phyloP scores from a whole-genome alignment of 1,140 invertebrate species.

The Pseudomyrmex sp. region DNA sequence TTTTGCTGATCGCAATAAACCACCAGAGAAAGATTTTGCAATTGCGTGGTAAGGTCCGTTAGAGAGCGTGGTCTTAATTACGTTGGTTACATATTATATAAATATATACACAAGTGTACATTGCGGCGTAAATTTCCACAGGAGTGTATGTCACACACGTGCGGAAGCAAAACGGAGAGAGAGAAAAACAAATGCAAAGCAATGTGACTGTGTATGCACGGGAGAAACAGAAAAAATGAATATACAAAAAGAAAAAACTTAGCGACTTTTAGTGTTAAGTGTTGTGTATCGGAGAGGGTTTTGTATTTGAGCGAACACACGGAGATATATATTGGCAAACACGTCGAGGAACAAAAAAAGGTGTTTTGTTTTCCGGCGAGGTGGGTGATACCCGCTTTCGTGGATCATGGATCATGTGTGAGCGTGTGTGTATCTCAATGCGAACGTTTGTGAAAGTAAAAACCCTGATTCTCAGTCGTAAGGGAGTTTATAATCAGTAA shows the following conservation, averaged over 20 bases:
- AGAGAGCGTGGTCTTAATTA: constrained; percentile 30
- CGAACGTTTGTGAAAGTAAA: no score
- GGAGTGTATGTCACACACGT: no score
- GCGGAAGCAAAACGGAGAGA: background rate
- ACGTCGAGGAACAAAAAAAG: no score
- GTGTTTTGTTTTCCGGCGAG: no score
- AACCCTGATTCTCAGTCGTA: no score
- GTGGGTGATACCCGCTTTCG: no score
- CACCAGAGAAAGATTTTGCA: constrained; percentile 35
- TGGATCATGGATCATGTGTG: no score
- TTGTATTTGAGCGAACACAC: constrained; percentile 5
- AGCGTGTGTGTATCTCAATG: no score
- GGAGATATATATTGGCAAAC: no score
- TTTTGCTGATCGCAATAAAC: constrained; percentile 48
- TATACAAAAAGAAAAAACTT: no score
- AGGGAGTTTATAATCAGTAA: no score
- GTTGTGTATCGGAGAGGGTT: background rate
- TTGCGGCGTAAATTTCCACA: background rate
- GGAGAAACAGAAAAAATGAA: background rate
- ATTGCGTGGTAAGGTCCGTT: constrained; percentile 18
- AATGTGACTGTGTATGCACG: background rate
- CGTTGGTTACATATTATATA: constrained; percentile 30
- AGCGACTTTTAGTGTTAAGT: constrained; percentile 4
- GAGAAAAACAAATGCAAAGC: constrained; percentile 6
- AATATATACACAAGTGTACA: background rate